These are phyloP conservation scores for Psilanteris sp. DNA, from an alignment of 1,140 invertebrate species.

Conservation along the genomic window DNA sequence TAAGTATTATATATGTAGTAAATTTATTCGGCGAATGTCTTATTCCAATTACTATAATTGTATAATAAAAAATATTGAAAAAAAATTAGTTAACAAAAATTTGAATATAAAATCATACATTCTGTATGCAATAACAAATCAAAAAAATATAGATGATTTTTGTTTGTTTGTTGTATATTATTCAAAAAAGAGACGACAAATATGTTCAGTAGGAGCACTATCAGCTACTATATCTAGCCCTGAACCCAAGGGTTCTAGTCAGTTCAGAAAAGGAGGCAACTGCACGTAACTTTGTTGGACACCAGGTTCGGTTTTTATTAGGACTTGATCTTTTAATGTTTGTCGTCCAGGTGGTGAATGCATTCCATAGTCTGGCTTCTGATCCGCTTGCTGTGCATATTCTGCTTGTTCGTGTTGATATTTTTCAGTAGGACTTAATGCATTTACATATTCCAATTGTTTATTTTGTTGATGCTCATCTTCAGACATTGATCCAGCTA, in stretches of 20 bases:
- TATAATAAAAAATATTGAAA: no score
- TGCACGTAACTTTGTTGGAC: constrained; percentile 84
- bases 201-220: no score
- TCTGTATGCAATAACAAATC: no score
- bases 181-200: no score
- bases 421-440: constrained; percentile 78
- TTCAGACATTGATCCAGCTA: constrained; percentile 77
- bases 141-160: no score
- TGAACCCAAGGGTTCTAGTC: constrained; percentile 77
- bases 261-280: constrained; percentile 88
- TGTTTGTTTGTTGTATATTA: no score
- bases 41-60: no score
- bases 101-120: no score
- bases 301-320: constrained; percentile 83
- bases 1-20: no score
- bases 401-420: constrained; percentile 82
- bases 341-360: constrained; percentile 78
- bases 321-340: constrained; percentile 81
- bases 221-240: constrained; percentile 56
- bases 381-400: constrained; percentile 79
- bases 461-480: constrained; percentile 79
- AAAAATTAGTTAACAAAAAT: no score
- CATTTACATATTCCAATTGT: constrained; percentile 73
- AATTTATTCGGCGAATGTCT: no score
- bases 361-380: constrained; percentile 80